Base-by-base conservation (phyloP, 2,113 vertebrate species). In the Picathartes gymnocephalus region DNA sequence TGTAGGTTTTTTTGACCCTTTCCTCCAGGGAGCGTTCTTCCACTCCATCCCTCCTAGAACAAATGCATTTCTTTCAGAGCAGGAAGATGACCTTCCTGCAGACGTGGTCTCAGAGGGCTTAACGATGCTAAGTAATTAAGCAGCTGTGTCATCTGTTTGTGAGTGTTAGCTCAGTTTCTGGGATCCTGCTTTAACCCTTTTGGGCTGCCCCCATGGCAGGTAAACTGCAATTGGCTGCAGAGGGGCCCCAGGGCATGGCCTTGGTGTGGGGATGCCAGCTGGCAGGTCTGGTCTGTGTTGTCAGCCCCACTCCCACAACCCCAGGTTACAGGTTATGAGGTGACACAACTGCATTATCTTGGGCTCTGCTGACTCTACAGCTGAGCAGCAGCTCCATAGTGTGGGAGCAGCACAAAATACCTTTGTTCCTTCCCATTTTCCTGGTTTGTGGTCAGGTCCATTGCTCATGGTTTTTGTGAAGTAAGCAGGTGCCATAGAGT, bases 51-150 rank as follows among this genome's bases (percentile, higher is more conserved):
- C 42, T 72, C 28, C 44, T 68, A 37, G 66, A 95, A 77, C 30
- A 95, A 92, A 94, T 31, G 7, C 0, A 0, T 60, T 86, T 77
- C 24, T 93, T 85, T 70, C 50, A 73, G 45, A 82, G 42, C 88
- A 86, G 92, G 93, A 94, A 80, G 56, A 47, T 74, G 56, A 68
- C 86, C 82, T 96, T 93, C 85, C 86, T 95, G 93, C 56, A 78
- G 48, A 83, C 93, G 61, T 58, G 56, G 35, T 83, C 71, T 86
- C 39, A 56, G 73, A 88, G 51, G 56, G 20, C 23, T 81, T 77
- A 91, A 90, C 74, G 79, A 35, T 80, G 57, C 78, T 69, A 66
- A 92, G 58, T 47, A 47, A 39, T 77, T 76, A 58, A 97, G 56
- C 69, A 88, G 44, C 73, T 87, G 60, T 86, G 42, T 72, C 53